Evolutionary conservation across 2,797 vertebrate species (phyloP), one percentile per base, ranked within the genome.

Genomic region (Halcyon leucocephala): DNA sequence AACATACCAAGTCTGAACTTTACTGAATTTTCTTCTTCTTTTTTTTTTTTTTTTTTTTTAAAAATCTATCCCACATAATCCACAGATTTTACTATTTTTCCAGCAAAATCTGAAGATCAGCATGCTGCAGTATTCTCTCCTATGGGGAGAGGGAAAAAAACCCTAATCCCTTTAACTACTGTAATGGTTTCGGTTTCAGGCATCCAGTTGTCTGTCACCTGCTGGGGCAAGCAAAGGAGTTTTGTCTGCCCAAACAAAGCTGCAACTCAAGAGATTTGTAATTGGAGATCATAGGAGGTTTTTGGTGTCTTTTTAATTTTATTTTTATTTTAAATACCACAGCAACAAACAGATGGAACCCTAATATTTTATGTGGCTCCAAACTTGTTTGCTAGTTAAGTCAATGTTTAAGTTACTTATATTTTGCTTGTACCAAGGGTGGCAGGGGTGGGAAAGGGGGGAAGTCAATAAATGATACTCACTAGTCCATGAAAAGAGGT

Each of bases 131-230:
- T 22, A 74, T 80, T 82, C 55, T 70, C 51, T 67, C 33, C 44
- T 46, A 15, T 3, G 12, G 25, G 4, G 10, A 8, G 7, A 55
- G 4, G 5, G 12, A 86, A 7, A 0, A 86, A 7, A 0, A 3
- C 6, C 6, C 10, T 0, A 60, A 57, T 14, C 12, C 14, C 12
- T 22, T 51, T 37, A 49, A 49, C 33, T 74, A n/a, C 52, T 37
- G 21, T 25, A 78, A 65, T 6, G 9, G 5, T 54, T 83, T 91
- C 44, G 21, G 39, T 62, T 71, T 62, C 55, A 62, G 12, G 25
- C 48, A 58, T 31, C 35, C 41, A 46, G 62, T 31, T 65, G 25
- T 51, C 55, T 62, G 26, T 62, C 8, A 17, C 57, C 24, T 84
- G 7, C 31, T 65, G 19, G 6, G 9, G 15, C 24, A 70, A 62